Percentiles rank a stretch among this genome's conserved stretches.
Conservation (phyloP, 2,797 vertebrate genomes). For the Phoeniculus purpureus region DNA sequence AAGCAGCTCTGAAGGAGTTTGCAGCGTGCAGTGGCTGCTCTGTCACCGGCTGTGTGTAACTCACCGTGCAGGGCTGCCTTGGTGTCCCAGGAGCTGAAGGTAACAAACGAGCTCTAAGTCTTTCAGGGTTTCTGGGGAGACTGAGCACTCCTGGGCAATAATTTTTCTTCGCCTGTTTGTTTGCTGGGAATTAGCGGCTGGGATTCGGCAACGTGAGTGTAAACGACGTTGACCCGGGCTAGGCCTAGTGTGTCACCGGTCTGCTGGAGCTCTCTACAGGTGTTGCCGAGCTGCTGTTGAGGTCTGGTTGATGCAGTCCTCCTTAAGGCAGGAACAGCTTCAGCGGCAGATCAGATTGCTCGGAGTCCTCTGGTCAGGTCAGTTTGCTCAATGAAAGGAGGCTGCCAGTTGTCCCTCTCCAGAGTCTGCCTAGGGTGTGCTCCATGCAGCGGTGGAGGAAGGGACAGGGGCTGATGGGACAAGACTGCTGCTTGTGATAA, state of each 20-base stretch:
- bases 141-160: background rate
- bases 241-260: background rate
- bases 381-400: background rate
- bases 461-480: background rate
- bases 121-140: background rate
- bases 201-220: background rate
- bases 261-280: background rate
- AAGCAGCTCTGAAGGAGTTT: background rate
- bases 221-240: background rate
- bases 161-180: background rate
- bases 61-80: background rate
- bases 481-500: background rate
- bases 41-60: background rate
- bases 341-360: background rate
- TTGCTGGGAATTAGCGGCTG: background rate
- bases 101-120: background rate
- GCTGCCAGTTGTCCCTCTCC: background rate
- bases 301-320: background rate
- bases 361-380: fast-evolving
- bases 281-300: background rate
- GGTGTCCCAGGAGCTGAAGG: background rate
- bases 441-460: fast-evolving
- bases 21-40: background rate
- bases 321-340: background rate
- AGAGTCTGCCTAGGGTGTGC: background rate